Base-by-base conservation (phyloP, 30 jellyfish, hydroid and myxozoan genomes). In the Aurelia sp. region DNA sequence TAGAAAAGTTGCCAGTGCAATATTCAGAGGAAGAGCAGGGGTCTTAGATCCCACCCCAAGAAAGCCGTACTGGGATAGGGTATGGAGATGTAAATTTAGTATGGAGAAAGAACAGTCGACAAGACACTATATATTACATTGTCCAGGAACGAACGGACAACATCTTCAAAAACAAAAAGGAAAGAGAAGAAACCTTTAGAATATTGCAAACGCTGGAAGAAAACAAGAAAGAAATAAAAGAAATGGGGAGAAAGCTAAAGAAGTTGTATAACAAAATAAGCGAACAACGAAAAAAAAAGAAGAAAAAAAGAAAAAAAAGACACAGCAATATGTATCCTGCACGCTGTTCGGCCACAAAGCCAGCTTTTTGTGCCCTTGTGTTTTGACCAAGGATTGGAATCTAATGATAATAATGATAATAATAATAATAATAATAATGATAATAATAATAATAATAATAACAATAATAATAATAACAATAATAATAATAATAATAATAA, bases 1-100 rank as follows among this genome's bases (percentile, higher is more conserved):
- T 38, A 38, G 48, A 38, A 65, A 65, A 65, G 50, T 65, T 33
- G 76, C 76, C 13, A 65, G 76, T 65, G 76, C 35, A 65, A 24
- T 65, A n/a, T n/a, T 65, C 31, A 65, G 76, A 65, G 41, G 50
- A 16, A 65, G 76, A 65, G 4, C 41, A 44, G 76, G 76, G 35
- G 48, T 65, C 3, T 38, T 38, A 38, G 48, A 38, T 38, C 48
- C 48, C 48, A 38, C 48, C 48, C 48, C 48, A 38, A 38, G 48
- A 38, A 38, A 38, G 8, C 48, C 48, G 8, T 38, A 38, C 8
- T 38, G 48, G 48, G 48, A 6, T 38, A 38, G 48, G 48, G 8
- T 38, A 38, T 38, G 48, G 48, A 38, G 48, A 38, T 38, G 48
- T 38, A 38, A 38, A 38, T 38, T 38, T 38, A 0, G 48, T 6